Base-by-base conservation (phyloP, 2,888 invertebrate species). In the Hermaeophaga mercurialis region DNA sequence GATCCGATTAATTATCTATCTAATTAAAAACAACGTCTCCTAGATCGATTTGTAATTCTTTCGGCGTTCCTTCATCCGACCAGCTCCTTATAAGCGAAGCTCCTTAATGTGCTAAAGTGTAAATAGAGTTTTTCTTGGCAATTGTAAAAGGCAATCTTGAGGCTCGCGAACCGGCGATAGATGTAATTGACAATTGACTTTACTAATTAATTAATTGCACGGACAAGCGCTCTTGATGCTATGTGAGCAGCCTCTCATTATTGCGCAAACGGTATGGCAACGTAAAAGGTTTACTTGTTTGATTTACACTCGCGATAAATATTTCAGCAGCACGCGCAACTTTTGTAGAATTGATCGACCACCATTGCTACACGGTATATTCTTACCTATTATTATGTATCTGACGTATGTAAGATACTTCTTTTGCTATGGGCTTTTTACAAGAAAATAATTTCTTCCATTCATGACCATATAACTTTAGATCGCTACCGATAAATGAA, bases 171-270 rank as follows among this genome's bases (percentile, higher is more conserved):
- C 65, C 65, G 67, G 68, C 69, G 66, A 69, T 67, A 72, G 70
- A 73, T 68, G 70, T 74, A 75, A 76, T 76, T 70, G 74, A 68
- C 73, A 73, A 75, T 75, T 75, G 75, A 75, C 71, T 72, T 73
- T 73, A 70, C 74, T 76, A 77, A 76, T 75, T 76, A 76, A 75
- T 76, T 76, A 77, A 73, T 73, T 73, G 68, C 68, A 65, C 66
- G 62, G 66, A 65, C 69, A 66, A 69, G 64, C 68, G 60, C 66
- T 64, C 62, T 54, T 41, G 55, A 62, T 60, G 62, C 62, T 65
- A 70, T 69, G 70, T 65, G 66, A 68, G 66, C 66, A 56, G 67
- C 64, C 62, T 70, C 64, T 68, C 66, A 65, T 70, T 69, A 69
- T 67, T 61, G 59, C 67, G 54, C 63, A 70, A 69, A 70, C 65